phyloP scores from a whole-genome alignment of 2,113 vertebrate genomes.

The Gymnarchus niloticus region DNA sequence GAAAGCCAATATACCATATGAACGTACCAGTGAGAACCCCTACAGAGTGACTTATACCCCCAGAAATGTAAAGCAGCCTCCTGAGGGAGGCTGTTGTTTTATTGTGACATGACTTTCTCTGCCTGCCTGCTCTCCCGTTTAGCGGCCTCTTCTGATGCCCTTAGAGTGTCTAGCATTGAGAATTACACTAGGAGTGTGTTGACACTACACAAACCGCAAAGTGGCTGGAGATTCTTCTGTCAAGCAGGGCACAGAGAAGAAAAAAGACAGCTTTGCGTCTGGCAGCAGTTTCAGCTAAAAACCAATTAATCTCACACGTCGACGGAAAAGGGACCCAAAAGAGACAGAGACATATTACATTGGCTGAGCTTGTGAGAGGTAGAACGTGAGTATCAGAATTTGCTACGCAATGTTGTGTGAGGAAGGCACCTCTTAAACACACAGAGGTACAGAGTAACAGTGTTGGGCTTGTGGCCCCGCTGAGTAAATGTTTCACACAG shows the following conservation, averaged over 20 bases:
- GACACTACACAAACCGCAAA: background rate
- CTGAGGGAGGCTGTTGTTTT: background rate
- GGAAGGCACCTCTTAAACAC: background rate
- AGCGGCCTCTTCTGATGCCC: background rate
- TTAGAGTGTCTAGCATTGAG: too few species aligned
- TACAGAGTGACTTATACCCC: background rate
- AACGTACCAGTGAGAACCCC: background rate
- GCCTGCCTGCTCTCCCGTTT: background rate
- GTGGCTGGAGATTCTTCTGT: background rate
- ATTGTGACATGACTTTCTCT: background rate
- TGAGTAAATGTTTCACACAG: background rate
- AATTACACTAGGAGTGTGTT: background rate
- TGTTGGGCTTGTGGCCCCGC: background rate
- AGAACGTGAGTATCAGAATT: background rate
- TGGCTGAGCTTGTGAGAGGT: background rate
- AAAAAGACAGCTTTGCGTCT: background rate
- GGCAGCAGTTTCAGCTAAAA: constrained; percentile 1
- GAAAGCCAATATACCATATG: background rate
- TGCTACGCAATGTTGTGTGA: background rate
- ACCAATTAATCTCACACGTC: background rate
- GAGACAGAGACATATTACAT: background rate
- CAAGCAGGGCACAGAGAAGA: background rate
- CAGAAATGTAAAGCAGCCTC: background rate
- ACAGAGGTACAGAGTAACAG: background rate
- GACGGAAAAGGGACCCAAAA: background rate